Conservation (phyloP, 1,140 invertebrate species). For the Liolophura sinensis region DNA sequence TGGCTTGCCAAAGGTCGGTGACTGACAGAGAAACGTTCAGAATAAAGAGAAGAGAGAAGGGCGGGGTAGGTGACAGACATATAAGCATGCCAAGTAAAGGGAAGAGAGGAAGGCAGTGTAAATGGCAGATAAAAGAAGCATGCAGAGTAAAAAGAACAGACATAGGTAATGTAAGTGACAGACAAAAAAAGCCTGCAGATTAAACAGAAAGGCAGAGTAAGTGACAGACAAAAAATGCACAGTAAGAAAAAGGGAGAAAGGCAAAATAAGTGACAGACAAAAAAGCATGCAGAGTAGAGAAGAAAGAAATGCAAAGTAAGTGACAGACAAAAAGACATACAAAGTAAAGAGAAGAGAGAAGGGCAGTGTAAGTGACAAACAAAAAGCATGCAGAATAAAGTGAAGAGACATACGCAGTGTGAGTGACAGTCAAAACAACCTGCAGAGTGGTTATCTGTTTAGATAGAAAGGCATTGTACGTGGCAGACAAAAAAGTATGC, state of each 20-base stretch:
- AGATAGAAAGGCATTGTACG: background rate
- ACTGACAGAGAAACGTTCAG: too few species aligned
- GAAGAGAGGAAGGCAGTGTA: background rate
- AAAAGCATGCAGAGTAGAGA: too few species aligned
- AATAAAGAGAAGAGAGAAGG: background rate
- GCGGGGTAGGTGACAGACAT: background rate
- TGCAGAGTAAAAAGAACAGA: background rate
- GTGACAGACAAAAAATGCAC: too few species aligned
- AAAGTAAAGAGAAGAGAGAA: slow-evolving; percentile 8
- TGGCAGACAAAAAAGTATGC: background rate
- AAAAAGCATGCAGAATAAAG: background rate
- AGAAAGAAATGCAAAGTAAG: too few species aligned
- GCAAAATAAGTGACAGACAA: too few species aligned
- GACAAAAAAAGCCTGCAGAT: too few species aligned
- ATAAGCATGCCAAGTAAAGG: background rate
- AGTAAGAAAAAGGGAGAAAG: too few species aligned
- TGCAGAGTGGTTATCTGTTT: too few species aligned
- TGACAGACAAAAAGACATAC: background rate
- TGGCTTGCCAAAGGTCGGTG: background rate
- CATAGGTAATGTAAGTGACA: background rate
- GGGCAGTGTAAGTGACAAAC: slow-evolving; percentile 8
- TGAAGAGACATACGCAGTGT: background rate
- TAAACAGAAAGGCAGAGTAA: too few species aligned
- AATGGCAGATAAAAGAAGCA: background rate
- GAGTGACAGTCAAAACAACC: background rate